phyloP scores from a whole-genome alignment of 2,797 vertebrate genomes.

The Sebastes dallii region DNA sequence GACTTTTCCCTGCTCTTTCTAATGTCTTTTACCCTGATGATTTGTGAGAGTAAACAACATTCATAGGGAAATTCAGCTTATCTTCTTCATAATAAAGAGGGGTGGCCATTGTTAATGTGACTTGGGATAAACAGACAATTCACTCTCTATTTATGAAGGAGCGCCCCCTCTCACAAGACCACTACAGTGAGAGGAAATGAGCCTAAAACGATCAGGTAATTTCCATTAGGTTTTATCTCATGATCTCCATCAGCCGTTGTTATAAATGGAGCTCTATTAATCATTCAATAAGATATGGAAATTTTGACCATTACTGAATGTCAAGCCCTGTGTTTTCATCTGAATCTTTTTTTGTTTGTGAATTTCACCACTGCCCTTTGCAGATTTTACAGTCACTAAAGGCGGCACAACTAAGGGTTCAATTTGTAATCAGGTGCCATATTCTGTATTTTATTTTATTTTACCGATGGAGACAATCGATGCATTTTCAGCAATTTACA shows the following conservation, averaged over 20 bases:
- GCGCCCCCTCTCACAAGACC: conserved; percentile 38
- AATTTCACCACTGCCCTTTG: conserved; percentile 23
- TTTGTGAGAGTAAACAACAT: conserved; percentile 73
- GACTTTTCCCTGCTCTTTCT: conserved; percentile 53
- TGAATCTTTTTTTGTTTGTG: conserved; percentile 39
- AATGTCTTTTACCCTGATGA: conserved; percentile 46
- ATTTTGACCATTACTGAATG: conserved; percentile 82
- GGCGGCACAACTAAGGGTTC: background rate
- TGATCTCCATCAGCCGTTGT: conserved; percentile 46
- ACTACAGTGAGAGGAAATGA: conserved; percentile 47
- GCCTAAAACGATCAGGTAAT: conserved; percentile 53
- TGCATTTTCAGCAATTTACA: conserved; percentile 2
- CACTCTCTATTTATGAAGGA: conserved; percentile 49
- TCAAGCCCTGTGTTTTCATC: conserved; percentile 57
- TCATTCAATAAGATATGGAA: conserved; percentile 74
- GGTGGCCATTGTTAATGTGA: conserved; percentile 63
- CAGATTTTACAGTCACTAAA: conserved; percentile 25
- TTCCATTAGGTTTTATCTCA: conserved; percentile 58
- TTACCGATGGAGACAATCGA: background rate
- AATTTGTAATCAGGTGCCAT: background rate
- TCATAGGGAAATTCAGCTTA: conserved; percentile 77
- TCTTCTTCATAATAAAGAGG: conserved; percentile 56
- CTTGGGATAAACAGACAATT: conserved; percentile 52
- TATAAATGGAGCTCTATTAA: conserved; percentile 42
- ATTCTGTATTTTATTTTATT: background rate